Conservation (phyloP, 2,797 vertebrate genomes). For the Sebastes paucispinis region DNA sequence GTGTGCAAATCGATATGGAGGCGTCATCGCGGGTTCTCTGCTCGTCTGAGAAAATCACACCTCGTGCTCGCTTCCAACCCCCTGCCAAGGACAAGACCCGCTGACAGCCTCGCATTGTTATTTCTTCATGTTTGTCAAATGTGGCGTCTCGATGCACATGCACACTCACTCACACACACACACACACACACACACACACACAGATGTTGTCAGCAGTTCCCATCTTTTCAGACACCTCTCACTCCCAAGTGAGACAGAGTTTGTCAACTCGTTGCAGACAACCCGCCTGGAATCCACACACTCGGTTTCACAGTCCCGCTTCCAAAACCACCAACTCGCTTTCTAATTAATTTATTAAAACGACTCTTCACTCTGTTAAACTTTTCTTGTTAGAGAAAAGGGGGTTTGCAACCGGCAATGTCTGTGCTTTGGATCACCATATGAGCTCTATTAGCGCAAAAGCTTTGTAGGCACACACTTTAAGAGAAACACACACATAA, state of each 20-base stretch:
- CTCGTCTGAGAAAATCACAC: slow-evolving; percentile 90
- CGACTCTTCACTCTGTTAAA: slow-evolving; percentile 24
- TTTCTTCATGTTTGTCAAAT: slow-evolving; percentile 76
- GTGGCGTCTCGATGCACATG: slow-evolving; percentile 47
- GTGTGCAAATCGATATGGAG: slow-evolving; percentile 68
- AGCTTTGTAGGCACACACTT: slow-evolving; percentile 22
- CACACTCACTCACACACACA: slow-evolving; percentile 5
- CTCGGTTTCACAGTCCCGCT: slow-evolving; percentile 64
- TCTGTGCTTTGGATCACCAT: background rate
- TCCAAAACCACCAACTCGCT: slow-evolving; percentile 44
- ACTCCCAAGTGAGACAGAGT: slow-evolving; percentile 74
- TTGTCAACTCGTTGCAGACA: slow-evolving; percentile 75
- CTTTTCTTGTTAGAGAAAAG: slow-evolving; percentile 29
- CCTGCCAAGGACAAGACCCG: slow-evolving; percentile 87
- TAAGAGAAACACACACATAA: background rate
- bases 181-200: background rate
- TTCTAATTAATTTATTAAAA: slow-evolving; percentile 59
- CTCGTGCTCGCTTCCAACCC: slow-evolving; percentile 75
- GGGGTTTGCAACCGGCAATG: slow-evolving; percentile 6
- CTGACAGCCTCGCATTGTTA: slow-evolving; percentile 85
- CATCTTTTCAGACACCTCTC: slow-evolving; percentile 78
- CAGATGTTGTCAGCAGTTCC: slow-evolving; percentile 74
- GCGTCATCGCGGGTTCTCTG: slow-evolving; percentile 84
- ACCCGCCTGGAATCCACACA: slow-evolving; percentile 54
- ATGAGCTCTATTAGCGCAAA: slow-evolving; percentile 19